These are phyloP conservation scores for Tromatobia lineatoria DNA, from an alignment of 2,888 invertebrate genomes.

Conservation along the genomic window DNA sequence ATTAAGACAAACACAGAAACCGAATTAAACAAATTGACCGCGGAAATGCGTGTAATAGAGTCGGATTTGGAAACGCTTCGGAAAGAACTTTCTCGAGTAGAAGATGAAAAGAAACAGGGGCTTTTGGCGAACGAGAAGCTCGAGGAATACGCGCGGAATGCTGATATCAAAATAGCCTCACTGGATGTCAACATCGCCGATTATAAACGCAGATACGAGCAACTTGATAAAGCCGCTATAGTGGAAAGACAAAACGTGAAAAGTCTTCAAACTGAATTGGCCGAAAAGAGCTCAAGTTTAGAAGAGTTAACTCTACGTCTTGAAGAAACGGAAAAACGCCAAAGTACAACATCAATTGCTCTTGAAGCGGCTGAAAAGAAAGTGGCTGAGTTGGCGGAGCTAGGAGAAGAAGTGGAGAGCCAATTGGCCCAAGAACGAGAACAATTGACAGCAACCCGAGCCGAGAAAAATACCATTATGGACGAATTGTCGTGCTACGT, in stretches of 20 bases:
- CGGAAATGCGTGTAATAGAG: constrained; percentile 18
- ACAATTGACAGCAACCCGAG: constrained; percentile 64
- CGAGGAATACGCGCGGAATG: constrained; percentile 29
- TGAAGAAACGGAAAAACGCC: constrained; percentile 22
- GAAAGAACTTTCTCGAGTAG: constrained; percentile 2
- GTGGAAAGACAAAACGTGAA: constrained; percentile 20
- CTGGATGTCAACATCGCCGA: constrained; percentile 35
- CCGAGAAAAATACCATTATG: constrained; percentile 46
- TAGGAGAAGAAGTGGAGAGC: constrained; percentile 76
- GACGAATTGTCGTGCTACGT: constrained; percentile 25
- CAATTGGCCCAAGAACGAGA: constrained; percentile 79
- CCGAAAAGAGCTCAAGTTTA: constrained; percentile 20
- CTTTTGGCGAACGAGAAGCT: constrained; percentile 30
- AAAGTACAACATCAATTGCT: constrained; percentile 56
- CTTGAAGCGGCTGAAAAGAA: constrained; percentile 74
- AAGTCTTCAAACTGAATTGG: constrained; percentile 20
- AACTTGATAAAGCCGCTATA: constrained; percentile 51
- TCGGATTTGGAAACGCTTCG: constrained; percentile 2
- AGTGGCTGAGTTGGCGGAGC: constrained; percentile 68
- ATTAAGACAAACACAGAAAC: background rate
- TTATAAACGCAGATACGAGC: constrained; percentile 22
- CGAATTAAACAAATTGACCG: background rate
- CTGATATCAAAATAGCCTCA: constrained; percentile 20
- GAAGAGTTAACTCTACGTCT: constrained; percentile 23
- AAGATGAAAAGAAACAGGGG: constrained; percentile 16